Evolutionary conservation across 2,888 invertebrate genomes (phyloP), one percentile per base, ranked within the genome.

Genomic region (Caradrina clavipalpis): DNA sequence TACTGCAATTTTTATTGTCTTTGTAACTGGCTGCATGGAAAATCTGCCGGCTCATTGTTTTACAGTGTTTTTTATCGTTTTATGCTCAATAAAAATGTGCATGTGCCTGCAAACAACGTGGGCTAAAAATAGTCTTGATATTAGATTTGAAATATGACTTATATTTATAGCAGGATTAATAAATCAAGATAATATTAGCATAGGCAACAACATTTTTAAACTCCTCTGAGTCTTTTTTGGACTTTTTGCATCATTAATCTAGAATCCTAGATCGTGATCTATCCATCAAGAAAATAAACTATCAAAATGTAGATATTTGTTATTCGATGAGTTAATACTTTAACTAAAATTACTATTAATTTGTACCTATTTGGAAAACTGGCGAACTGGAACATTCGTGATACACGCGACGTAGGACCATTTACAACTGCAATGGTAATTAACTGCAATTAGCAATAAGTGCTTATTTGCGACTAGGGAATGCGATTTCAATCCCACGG

Each of bases 281-380:
- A 7, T 49, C 45, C 21, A 62, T 63, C 47, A 42, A 47, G 39
- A 55, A 45, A 45, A 10, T 8, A 11, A 1, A 21, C 17, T 66
- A 50, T 47, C n/a, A 31, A 73, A 69, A 57, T 47, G n/a, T 49
- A 39, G 26, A 54, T 68, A 77, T 61, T 70, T 76, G 11, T 62
- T 22, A 31, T 57, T 42, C 31, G 15, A 49, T 57, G 13, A 45
- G 13, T 31, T 57, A 50, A 76, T 56, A 39, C 6, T 42, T 22
- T 31, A 45, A 35, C 21, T 7, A 21, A 51, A 2, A 42, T 73
- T 53, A 54, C 4, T 21, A 26, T 57, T 42, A 45, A 50, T 69
- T 58, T 21, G 11, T 17, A 45, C 21, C 3, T 53, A 15, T 53
- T 15, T 45, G 26, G 35, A 69, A 50, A 49, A 47, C 1, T 76